phyloP scores from a whole-genome alignment of 2,113 vertebrate species.

The Elachura formosa region DNA sequence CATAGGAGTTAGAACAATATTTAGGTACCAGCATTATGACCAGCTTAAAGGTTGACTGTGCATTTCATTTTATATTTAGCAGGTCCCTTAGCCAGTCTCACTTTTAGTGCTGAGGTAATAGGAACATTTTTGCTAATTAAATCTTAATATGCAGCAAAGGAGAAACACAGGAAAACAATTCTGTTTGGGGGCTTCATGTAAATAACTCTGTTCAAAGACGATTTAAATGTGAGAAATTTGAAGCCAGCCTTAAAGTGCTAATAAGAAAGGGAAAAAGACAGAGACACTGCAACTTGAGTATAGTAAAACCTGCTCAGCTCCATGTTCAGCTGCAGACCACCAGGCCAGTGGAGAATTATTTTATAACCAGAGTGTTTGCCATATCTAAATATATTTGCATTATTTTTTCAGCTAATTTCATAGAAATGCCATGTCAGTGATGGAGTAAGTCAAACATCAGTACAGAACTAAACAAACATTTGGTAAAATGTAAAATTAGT shows the following conservation, averaged over 20 bases:
- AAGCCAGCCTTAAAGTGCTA: background rate
- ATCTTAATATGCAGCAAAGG: conserved; percentile 28
- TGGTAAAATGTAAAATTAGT: background rate
- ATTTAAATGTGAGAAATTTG: background rate
- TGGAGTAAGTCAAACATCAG: background rate
- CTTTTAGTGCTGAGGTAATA: background rate
- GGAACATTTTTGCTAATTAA: conserved; percentile 37
- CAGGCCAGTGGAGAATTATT: background rate
- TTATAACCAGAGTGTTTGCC: background rate
- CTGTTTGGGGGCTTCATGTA: background rate
- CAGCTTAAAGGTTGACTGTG: conserved; percentile 7
- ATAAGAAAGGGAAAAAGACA: fast-evolving
- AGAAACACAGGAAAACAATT: conserved; percentile 28
- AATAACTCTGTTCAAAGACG: background rate
- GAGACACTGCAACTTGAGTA: background rate
- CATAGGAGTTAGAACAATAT: background rate
- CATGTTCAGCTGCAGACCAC: background rate
- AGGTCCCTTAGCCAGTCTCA: conserved; percentile 13
- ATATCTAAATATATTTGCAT: background rate
- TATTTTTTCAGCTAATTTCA: background rate
- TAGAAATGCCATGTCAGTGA: background rate
- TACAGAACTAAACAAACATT: background rate
- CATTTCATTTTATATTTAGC: background rate
- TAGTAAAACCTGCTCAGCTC: background rate
- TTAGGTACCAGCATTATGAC: background rate